Evolutionary conservation across 2,888 invertebrate species (phyloP).

Genomic region (Leucophora obtusa): DNA sequence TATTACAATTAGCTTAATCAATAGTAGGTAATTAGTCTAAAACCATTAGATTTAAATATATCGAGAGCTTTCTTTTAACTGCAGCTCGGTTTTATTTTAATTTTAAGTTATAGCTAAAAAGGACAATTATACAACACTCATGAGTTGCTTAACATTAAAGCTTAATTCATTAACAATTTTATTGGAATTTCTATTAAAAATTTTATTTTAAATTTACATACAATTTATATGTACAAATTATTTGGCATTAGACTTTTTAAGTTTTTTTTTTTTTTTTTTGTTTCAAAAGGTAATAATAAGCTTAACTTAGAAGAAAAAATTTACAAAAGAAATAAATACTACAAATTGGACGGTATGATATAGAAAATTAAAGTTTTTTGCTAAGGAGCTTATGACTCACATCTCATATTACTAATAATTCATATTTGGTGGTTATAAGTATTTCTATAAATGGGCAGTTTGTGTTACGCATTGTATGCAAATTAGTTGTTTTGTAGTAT

Average conservation of each 20-base stretch:
- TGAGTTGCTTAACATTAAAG: slow-evolving; percentile 54
- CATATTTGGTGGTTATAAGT: slow-evolving; percentile 29
- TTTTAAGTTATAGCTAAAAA: slow-evolving; percentile 25
- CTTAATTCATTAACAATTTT: slow-evolving; percentile 36
- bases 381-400: slow-evolving; percentile 41
- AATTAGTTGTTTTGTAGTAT: slow-evolving; percentile 25
- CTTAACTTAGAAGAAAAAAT: background rate
- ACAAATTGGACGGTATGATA: slow-evolving; percentile 32
- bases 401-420: background rate
- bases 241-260: slow-evolving; percentile 24
- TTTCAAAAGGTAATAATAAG: slow-evolving; percentile 7
- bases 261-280: background rate
- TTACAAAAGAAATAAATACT: background rate
- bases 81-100: background rate
- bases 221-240: slow-evolving; percentile 32
- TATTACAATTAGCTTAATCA: slow-evolving; percentile 29
- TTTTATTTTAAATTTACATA: slow-evolving; percentile 7
- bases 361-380: background rate
- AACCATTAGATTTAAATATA: slow-evolving; percentile 49
- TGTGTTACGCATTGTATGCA: slow-evolving; percentile 50
- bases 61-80: slow-evolving; percentile 6
- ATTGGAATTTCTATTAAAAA: background rate
- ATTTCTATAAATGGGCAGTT: slow-evolving; percentile 36
- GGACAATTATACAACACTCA: slow-evolving; percentile 54
- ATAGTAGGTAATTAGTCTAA: slow-evolving; percentile 51